These are phyloP conservation scores for Eriocheir sinensis DNA, from an alignment of 1,140 invertebrate species.

Conservation along the genomic window DNA sequence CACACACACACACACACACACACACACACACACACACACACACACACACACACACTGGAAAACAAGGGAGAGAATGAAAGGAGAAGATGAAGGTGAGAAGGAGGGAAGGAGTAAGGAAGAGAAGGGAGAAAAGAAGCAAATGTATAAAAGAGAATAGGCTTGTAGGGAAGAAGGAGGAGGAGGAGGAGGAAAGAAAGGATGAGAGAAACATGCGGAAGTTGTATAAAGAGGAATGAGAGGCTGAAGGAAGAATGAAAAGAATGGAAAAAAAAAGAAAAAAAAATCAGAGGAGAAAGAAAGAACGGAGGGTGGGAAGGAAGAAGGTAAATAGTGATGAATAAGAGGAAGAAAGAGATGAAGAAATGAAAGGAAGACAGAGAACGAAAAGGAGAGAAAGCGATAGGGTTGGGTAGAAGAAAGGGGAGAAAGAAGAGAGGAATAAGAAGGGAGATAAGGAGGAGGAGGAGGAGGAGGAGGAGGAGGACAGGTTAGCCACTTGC, in stretches of 20 bases:
- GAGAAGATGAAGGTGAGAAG: neutral
- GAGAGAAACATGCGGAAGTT: too few relatives aligned
- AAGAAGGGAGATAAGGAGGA: neutral
- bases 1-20: conserved; percentile 19
- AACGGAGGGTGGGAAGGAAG: neutral
- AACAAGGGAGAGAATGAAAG: neutral
- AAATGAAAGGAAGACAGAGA: neutral
- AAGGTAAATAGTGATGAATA: neutral
- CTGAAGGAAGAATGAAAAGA: too few relatives aligned
- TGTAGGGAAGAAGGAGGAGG: too few relatives aligned
- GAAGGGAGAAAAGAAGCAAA: neutral
- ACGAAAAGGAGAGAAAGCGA: too few relatives aligned
- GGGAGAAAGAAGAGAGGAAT: neutral
- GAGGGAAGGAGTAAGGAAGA: neutral
- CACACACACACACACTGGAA: neutral
- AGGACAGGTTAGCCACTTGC: neutral
- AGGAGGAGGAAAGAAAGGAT: too few relatives aligned
- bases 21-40: neutral
- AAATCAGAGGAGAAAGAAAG: neutral
- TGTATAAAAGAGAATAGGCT: too few relatives aligned
- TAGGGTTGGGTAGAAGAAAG: neutral
- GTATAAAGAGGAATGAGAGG: too few relatives aligned
- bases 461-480: neutral
- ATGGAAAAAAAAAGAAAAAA: too few relatives aligned
- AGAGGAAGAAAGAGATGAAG: neutral